These are phyloP conservation scores for Zaprionus ghesquierei DNA, from an alignment of 1,140 invertebrate genomes.

Conservation along the genomic window DNA sequence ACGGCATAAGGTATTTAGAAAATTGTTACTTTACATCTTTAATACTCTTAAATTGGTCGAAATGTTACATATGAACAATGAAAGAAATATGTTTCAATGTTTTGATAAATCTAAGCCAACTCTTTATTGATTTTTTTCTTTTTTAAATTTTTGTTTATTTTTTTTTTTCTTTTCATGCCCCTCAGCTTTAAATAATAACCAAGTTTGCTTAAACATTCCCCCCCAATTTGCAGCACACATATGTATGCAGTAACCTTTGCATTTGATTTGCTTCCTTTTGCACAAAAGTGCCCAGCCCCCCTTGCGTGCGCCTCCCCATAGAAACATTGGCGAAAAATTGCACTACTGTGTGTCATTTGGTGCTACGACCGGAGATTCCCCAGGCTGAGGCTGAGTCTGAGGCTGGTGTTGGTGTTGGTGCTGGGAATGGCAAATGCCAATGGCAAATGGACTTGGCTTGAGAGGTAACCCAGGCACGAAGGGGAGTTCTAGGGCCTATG, in stretches of 20 bases:
- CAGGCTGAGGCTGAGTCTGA: constrained; percentile 19
- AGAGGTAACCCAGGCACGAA: background rate
- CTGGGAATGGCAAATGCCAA: background rate
- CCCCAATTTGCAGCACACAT: no score
- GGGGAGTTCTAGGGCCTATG: constrained; percentile 46
- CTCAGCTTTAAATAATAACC: no score
- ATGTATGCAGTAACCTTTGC: constrained; percentile 1
- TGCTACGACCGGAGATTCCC: constrained; percentile 64
- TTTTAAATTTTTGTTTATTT: no score
- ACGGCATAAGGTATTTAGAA: no score
- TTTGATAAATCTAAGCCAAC: no score
- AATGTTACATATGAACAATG: no score
- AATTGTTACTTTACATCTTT: no score
- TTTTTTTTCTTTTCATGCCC: no score
- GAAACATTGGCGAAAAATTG: constrained; percentile 57
- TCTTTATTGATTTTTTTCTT: no score
- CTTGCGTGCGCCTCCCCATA: background rate
- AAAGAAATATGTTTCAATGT: no score
- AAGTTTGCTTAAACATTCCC: background rate
- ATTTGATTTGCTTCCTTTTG: constrained; percentile 21
- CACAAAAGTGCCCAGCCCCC: background rate
- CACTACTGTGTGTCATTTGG: constrained; percentile 75
- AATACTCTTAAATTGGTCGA: no score
- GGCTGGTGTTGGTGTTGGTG: background rate
- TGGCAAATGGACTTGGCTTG: background rate